phyloP scores from a whole-genome alignment of 2,888 invertebrate species.

The Drosophila fungiperda region DNA sequence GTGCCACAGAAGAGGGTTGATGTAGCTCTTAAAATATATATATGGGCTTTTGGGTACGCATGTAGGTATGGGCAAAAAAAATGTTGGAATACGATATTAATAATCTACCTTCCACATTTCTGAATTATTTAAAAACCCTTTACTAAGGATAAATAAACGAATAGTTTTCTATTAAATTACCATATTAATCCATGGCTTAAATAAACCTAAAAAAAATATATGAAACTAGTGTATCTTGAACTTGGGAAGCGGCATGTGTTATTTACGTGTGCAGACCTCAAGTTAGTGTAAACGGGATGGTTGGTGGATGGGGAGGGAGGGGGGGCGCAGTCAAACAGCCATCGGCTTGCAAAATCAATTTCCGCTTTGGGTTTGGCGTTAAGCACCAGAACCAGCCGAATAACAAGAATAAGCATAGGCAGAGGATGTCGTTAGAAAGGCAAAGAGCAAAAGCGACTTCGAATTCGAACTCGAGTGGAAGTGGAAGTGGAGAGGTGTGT shows the following conservation, averaged over 20 bases:
- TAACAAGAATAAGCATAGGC: constrained; percentile 1
- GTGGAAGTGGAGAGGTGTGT: neutral
- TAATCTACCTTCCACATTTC: neutral
- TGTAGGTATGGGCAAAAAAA: no score
- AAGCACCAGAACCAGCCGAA: constrained; percentile 10
- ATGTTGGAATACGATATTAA: no score
- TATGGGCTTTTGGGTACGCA: no score
- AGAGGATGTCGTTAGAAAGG: constrained; percentile 15
- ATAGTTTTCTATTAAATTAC: neutral
- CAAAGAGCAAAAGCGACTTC: constrained; percentile 10
- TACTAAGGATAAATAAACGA: neutral
- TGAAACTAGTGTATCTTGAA: neutral
- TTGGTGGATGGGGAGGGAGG: neutral
- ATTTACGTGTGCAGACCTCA: neutral
- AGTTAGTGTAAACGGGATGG: constrained; percentile 18
- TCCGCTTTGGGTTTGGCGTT: constrained; percentile 61
- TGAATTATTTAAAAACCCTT: neutral
- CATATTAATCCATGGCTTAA: neutral
- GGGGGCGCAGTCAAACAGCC: constrained; percentile 55
- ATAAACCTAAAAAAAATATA: neutral
- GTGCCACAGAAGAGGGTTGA: neutral
- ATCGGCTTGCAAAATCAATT: constrained; percentile 72
- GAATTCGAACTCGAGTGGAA: constrained; percentile 5
- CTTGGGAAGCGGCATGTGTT: neutral
- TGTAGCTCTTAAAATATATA: no score